Evolutionary conservation across 2,113 vertebrate genomes (phyloP), one percentile per base, ranked within the genome.

Genomic region (Oryzias celebensis): DNA sequence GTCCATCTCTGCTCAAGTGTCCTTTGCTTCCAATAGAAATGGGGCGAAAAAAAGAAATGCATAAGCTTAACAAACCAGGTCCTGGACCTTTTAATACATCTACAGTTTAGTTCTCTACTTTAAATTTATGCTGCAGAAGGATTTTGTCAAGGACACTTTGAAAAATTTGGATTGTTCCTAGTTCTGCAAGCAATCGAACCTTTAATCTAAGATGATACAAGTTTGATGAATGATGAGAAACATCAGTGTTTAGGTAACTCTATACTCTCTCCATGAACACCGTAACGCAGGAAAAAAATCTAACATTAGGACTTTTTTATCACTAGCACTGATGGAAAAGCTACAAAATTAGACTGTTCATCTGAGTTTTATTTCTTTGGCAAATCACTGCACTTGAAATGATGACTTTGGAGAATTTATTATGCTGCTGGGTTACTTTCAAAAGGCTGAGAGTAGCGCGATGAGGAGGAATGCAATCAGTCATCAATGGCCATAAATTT

Each of bases 401-500:
- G 78, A 88, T 84, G 85, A 82, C 84, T 87, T 78, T 68, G 73
- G 75, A 74, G 55, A 86, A 87, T 83, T 86, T 71, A 87, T 84
- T 82, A 80, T 80, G 78, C 71, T 73, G 68, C 73, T 73, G 75
- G 84, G 83, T 79, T 89, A 65, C 77, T 87, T 88, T 88, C 77
- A 87, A 86, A 86, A 82, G 69, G 69, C 73, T 71, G 28, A 3
- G 75, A 76, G 76, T 76, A 77, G 56, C 78, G 73, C 71, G 73
- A 74, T 62, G 64, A 69, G 68, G 68, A 64, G 71, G 65, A 83
- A 84, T 67, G 84, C 85, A 88, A 90, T 91, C 87, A 88, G 84
- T 92, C 88, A 87, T 85, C 76, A 82, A 78, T 80, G 75, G 82
- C 82, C 67, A 86, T 89, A 85, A 82, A 91, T 89, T 87, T 84